Base-by-base conservation (phyloP, 2,888 invertebrate species). In the Meandrusa payeni region DNA sequence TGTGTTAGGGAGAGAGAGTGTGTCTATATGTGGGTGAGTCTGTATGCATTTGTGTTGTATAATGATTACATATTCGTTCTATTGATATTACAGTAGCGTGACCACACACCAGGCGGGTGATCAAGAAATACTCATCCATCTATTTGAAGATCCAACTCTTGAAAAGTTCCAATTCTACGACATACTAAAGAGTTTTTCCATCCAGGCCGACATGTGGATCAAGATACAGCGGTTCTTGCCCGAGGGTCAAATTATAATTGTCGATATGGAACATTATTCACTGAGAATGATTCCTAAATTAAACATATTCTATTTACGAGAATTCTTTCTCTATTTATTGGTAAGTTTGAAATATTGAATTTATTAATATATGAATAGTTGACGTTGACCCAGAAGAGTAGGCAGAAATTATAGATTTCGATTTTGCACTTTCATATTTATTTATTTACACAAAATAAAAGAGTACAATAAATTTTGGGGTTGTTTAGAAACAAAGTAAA, bases 261-360 rank as follows among this genome's bases (percentile, higher is more conserved):
- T 83, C 2, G 86, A 86, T 26, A 61, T 85, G 22, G 70, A 76
- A 23, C 59, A 67, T 24, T 68, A 64, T 41, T 61, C 73, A 0
- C 48, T 86, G 1, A 71, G 59, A 32, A 58, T 86, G 7, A 42
- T 82, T 0, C 59, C 85, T 0, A 83, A 69, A 62, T 36, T 62
- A 22, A 85, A 86, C 40, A 48, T 86, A 5, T 72, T 83, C 57
- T 76, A 57, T 51, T 69, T 79, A 9, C 78, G 77, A 44, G 79
- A 78, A 51, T 78, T 77, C 26, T 6, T 80, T 1, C 15, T 73
- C 1, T 83, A 51, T 50, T 59, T 83, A 51, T 55, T 86, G 69
- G 86, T 86, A 57, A 71, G 73, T 64, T 22, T 22, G 2, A 15
- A n/a, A n/a, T n/a, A n/a, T n/a, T n/a, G n/a, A n/a, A n/a, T n/a